phyloP scores from a whole-genome alignment of 2,113 vertebrate species.

The Macquaria australasica region DNA sequence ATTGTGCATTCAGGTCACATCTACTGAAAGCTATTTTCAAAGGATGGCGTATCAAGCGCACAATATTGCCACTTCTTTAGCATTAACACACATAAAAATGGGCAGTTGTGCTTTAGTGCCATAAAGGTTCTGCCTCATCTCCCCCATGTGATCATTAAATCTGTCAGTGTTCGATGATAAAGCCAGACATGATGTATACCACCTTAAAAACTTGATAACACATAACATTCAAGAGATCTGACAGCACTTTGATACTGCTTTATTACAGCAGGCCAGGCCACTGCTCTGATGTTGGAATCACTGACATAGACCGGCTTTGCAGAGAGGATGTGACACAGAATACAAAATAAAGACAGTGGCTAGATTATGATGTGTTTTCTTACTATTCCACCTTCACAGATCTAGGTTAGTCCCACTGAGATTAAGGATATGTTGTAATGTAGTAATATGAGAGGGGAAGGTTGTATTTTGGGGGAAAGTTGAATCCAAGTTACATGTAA shows the following conservation, averaged over 20 bases:
- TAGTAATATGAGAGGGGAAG: neutral
- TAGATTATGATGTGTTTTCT: neutral
- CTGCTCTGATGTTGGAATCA: neutral
- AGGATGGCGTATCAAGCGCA: neutral
- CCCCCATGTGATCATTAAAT: neutral
- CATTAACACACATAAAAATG: neutral
- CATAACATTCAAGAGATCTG: neutral
- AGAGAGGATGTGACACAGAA: neutral
- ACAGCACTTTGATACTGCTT: neutral
- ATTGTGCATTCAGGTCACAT: neutral
- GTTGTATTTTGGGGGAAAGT: neutral
- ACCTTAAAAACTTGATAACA: neutral
- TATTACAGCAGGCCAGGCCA: neutral
- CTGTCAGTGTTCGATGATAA: slow-evolving; percentile 9
- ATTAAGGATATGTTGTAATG: neutral
- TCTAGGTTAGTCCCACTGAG: neutral
- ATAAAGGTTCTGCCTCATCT: neutral
- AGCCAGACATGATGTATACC: slow-evolving; percentile 5
- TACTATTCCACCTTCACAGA: neutral
- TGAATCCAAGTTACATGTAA: neutral
- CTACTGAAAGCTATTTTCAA: neutral
- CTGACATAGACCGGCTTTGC: neutral
- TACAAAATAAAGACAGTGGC: neutral
- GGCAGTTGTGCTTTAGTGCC: slow-evolving; percentile 2
- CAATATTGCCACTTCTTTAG: neutral